Conservation (phyloP, 2,888 invertebrate species). For the Hirtodrosophila confusa region DNA sequence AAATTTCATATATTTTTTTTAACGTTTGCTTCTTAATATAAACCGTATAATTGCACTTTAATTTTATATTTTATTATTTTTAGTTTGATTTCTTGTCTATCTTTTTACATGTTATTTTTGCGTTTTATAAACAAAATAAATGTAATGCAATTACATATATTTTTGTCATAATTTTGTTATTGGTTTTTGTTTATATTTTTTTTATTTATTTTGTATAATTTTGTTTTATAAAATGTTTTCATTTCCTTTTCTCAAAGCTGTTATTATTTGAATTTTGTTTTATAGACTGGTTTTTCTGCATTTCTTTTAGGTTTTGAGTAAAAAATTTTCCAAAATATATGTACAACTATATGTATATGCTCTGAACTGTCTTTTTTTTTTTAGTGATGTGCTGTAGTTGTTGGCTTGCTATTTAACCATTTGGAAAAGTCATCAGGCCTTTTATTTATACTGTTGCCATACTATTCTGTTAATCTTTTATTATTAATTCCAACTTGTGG, state of each 20-base stretch:
- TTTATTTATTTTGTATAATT: slow-evolving; percentile 57
- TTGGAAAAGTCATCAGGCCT: slow-evolving; percentile 14
- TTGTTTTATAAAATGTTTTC: slow-evolving; percentile 58
- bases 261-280: slow-evolving; percentile 33
- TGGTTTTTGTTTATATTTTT: slow-evolving; percentile 24
- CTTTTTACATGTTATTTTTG: slow-evolving; percentile 49
- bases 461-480: slow-evolving; percentile 8
- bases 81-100: slow-evolving; percentile 49
- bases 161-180: slow-evolving; percentile 44
- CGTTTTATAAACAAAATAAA: slow-evolving; percentile 53
- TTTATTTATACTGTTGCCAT: slow-evolving; percentile 22
- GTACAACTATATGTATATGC: slow-evolving; percentile 63
- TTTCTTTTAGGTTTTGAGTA: slow-evolving; percentile 61
- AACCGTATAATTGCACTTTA: slow-evolving; percentile 79
- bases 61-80: slow-evolving; percentile 59
- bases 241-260: slow-evolving; percentile 29
- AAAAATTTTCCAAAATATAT: slow-evolving; percentile 80
- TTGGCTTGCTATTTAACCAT: slow-evolving; percentile 26
- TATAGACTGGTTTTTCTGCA: slow-evolving; percentile 38
- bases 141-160: slow-evolving; percentile 52
- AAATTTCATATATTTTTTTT: slow-evolving; percentile 49
- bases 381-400: slow-evolving; percentile 59
- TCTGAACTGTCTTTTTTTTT: slow-evolving; percentile 54
- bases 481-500: slow-evolving; percentile 18
- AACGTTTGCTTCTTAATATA: slow-evolving; percentile 71